These are phyloP conservation scores for Drosophila triauraria DNA, from an alignment of 1,140 invertebrate species.

Conservation along the genomic window DNA sequence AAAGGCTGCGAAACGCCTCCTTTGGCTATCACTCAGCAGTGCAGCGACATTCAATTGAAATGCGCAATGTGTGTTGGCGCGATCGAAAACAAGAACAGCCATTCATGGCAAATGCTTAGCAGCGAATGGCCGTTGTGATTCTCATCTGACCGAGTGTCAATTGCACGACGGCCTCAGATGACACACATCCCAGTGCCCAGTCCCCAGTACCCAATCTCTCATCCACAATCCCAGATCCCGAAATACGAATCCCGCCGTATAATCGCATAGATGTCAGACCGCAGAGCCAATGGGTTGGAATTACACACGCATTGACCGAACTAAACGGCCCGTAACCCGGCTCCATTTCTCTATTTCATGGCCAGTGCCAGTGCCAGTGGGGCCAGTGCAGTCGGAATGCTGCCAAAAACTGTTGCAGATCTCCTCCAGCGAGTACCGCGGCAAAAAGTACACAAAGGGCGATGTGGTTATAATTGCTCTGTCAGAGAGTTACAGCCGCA, in stretches of 20 bases:
- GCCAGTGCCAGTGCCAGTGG: conserved; percentile 17
- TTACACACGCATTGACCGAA: conserved; percentile 71
- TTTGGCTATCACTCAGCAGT: conserved; percentile 51
- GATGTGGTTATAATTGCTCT: conserved; percentile 56
- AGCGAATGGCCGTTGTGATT: conserved; percentile 50
- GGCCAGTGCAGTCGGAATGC: conserved; percentile 21
- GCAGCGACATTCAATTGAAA: conserved; percentile 63
- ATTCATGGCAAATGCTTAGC: conserved; percentile 59
- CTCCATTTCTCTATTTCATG: conserved; percentile 48
- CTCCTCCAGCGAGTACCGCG: conserved; percentile 30
- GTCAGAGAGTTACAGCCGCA: conserved; percentile 44
- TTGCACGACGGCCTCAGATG: conserved; percentile 70
- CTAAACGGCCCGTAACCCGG: conserved; percentile 57
- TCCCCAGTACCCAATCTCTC: not conserved
- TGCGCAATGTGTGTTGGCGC: conserved; percentile 48
- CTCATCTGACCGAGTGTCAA: conserved; percentile 67
- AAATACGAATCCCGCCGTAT: conserved; percentile 29
- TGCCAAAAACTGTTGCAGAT: conserved; percentile 55
- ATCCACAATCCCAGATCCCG: conserved; percentile 7
- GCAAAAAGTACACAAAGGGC: conserved; percentile 19
- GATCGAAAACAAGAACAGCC: conserved; percentile 61
- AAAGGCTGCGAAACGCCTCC: conserved; percentile 35
- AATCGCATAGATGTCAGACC: conserved; percentile 49
- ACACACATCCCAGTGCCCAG: conserved; percentile 19
- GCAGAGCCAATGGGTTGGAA: conserved; percentile 58